Percentiles rank a stretch among this genome's conserved stretches.
These are phyloP conservation scores for Bagarius yarrelli DNA, from an alignment of 2,113 vertebrate species.

Conservation along the genomic window DNA sequence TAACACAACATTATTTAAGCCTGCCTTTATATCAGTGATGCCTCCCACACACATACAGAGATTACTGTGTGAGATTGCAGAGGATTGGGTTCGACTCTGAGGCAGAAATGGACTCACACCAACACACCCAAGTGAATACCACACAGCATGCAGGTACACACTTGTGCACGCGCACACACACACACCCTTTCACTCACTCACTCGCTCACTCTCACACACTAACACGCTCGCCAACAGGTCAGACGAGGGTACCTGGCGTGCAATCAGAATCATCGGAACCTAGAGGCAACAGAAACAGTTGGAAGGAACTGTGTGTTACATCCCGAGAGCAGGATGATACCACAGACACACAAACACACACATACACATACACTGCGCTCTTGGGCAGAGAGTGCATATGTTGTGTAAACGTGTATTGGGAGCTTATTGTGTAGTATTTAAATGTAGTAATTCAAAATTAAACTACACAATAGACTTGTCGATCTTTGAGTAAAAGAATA, in stretches of 20 bases:
- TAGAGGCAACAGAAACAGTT: conserved; percentile 81
- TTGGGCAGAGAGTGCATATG: conserved; percentile 15
- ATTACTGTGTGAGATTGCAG: conserved; percentile 16
- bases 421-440: background rate
- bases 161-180: conserved; percentile 41
- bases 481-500: too few relatives aligned
- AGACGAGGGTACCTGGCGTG: conserved; percentile 90
- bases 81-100: conserved; percentile 35
- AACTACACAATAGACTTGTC: too few relatives aligned
- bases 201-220: conserved; percentile 44
- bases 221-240: conserved; percentile 52
- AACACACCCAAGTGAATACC: conserved; percentile 51
- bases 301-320: conserved; percentile 69
- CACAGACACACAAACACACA: conserved; percentile 20
- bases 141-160: conserved; percentile 55
- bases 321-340: conserved; percentile 38
- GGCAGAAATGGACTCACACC: conserved; percentile 56
- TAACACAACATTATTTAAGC: background rate
- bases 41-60: conserved; percentile 27
- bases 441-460: too few relatives aligned
- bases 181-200: conserved; percentile 38
- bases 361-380: conserved; percentile 29
- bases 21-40: conserved; percentile 1
- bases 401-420: background rate
- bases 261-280: conserved; percentile 97